Base-by-base conservation (phyloP, 2,888 invertebrate genomes). In the Philonicus albiceps region DNA sequence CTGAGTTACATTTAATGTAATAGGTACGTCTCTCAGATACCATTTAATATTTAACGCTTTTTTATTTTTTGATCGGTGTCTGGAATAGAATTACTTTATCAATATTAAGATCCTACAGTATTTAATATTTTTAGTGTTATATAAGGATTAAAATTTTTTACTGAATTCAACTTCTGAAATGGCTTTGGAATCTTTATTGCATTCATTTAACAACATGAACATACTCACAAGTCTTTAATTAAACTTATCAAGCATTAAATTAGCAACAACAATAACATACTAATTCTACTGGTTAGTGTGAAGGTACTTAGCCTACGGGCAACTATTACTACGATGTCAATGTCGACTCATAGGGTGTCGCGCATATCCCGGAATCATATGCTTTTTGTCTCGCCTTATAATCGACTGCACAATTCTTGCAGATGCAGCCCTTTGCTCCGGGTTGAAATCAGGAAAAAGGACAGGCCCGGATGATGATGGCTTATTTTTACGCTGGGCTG, bases 361-460 rank as follows among this genome's bases (percentile, higher is more conserved):
- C n/a, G 92, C 92, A 81, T 92, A 92, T 90, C 90, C 90, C 74
- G 92, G 91, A 0, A 87, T 86, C 83, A 90, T 89, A 89, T 91
- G 90, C 34, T 91, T 90, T 84, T 91, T 90, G 84, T 92, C 92
- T 22, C 90, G 90, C 19, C 89, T 89, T 19, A 91, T 90, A 91
- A 92, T 92, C 5, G 91, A 90, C 86, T 92, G 90, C 3, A 92
- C 90, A 19, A 92, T 88, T 73, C 90, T 89, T 49, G 91, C 90
- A 2, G 92, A 91, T 16, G 92, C 92, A 3, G 89, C 88, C 7
- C 88, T 89, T 86, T 91, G 92, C 78, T 91, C 90, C 34, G 88
- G 1, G 86, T 87, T 64, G 16, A 53, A 19, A 0, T 89, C 83
- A 7, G 88, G 88, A 81, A 90, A 90, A 4, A 88, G 16, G 0